Percentiles rank a stretch among this genome's conserved stretches.
These are phyloP conservation scores for Epinotia brunnichana DNA, from an alignment of 2,888 invertebrate species.

Conservation along the genomic window DNA sequence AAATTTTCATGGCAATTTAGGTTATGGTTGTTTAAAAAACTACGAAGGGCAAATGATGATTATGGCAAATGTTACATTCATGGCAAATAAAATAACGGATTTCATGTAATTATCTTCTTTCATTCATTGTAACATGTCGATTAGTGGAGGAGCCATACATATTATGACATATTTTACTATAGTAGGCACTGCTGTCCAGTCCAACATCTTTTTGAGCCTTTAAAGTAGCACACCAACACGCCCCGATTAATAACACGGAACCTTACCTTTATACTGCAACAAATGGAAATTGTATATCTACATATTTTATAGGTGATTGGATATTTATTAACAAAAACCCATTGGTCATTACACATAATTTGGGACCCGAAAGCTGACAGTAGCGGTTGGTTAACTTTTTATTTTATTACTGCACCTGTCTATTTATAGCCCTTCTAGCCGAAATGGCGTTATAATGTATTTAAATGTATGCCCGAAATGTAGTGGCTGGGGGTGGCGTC, in stretches of 20 bases:
- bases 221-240: not conserved
- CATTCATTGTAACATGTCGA: too few relatives aligned
- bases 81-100: too few relatives aligned
- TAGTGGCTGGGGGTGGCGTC: conserved; percentile 52
- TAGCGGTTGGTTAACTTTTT: conserved; percentile 63
- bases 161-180: too few relatives aligned
- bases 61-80: too few relatives aligned
- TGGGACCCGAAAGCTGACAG: conserved; percentile 59
- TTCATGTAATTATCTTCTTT: too few relatives aligned
- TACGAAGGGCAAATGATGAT: too few relatives aligned
- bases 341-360: conserved; percentile 42
- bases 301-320: not conserved
- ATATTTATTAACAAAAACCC: conserved; percentile 23
- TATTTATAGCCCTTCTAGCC: conserved; percentile 61
- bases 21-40: too few relatives aligned
- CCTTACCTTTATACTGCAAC: not conserved
- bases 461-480: conserved; percentile 74
- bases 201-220: too few relatives aligned
- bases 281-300: conserved; percentile 15
- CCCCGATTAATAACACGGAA: not conserved
- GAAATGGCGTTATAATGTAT: conserved; percentile 74
- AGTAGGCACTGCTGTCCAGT: too few relatives aligned
- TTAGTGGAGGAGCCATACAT: too few relatives aligned
- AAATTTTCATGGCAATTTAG: too few relatives aligned
- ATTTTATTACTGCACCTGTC: conserved; percentile 71